phyloP scores from a whole-genome alignment of 2,113 vertebrate genomes.

The Hippocampus comes region DNA sequence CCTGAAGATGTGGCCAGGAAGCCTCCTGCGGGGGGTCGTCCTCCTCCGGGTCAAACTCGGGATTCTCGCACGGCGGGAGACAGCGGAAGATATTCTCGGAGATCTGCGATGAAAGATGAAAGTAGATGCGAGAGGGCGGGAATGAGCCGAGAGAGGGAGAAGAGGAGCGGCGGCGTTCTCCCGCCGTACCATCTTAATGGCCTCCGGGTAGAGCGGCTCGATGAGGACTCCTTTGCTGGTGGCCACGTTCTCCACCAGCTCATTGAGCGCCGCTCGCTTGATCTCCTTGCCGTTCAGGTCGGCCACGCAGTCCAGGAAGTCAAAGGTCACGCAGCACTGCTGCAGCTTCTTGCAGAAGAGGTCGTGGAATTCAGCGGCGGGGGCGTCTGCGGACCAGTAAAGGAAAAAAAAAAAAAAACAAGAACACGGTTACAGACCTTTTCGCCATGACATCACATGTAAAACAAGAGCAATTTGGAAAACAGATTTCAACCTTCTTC shows the following conservation, averaged over 20 bases:
- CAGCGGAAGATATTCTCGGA: conserved; percentile 91
- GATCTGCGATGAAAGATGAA: conserved; percentile 68
- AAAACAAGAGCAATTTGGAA: too few species aligned
- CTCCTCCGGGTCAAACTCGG: conserved; percentile 90
- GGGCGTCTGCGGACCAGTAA: conserved; percentile 66
- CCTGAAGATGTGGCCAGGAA: conserved; percentile 93
- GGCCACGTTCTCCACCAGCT: conserved; percentile 89
- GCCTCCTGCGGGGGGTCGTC: conserved; percentile 89
- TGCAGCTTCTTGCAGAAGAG: conserved; percentile 91
- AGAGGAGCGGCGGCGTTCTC: not conserved
- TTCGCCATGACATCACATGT: too few species aligned
- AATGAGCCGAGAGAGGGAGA: not conserved
- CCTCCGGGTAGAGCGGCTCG: conserved; percentile 86
- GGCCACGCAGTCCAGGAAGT: conserved; percentile 90
- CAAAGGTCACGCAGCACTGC: conserved; percentile 89
- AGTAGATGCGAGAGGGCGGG: not conserved
- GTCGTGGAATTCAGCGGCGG: conserved; percentile 86
- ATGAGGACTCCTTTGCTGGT: conserved; percentile 87
- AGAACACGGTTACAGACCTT: too few species aligned
- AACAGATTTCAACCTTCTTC: too few species aligned
- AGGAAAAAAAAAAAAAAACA: too few species aligned
- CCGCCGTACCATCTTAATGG: conserved; percentile 86
- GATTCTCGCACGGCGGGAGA: conserved; percentile 89
- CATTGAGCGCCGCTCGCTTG: conserved; percentile 86
- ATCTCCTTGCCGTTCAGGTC: conserved; percentile 94